These are phyloP conservation scores for Anthoscopus minutus DNA, from an alignment of 2,113 vertebrate species.

Conservation along the genomic window DNA sequence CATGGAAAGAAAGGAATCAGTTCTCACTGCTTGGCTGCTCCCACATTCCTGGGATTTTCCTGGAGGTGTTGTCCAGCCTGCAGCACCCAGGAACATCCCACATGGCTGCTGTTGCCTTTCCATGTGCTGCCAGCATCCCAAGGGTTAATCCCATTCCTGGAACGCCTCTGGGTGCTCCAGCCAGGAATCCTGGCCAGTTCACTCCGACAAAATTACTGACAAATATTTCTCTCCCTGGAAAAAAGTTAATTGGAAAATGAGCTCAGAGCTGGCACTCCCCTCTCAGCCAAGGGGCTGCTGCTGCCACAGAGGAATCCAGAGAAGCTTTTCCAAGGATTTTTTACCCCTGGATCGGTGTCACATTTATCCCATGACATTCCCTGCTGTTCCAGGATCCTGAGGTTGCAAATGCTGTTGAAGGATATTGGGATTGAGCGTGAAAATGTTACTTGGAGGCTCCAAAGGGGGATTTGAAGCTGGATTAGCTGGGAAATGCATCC, in stretches of 20 bases:
- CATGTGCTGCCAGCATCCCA: not conserved
- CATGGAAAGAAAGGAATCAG: rapidly evolving
- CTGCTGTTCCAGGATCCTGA: not conserved
- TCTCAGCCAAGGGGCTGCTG: not conserved
- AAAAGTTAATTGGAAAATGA: not conserved
- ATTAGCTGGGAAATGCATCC: not conserved
- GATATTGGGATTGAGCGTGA: not conserved
- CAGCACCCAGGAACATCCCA: not conserved
- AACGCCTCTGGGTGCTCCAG: not conserved
- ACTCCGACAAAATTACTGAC: not conserved
- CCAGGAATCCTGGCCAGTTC: not conserved
- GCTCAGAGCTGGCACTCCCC: not conserved
- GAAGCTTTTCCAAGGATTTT: not conserved
- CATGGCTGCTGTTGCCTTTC: not conserved
- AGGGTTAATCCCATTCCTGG: not conserved
- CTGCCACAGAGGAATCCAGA: not conserved
- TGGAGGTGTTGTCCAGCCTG: not conserved
- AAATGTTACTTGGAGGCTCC: not conserved
- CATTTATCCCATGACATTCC: rapidly evolving
- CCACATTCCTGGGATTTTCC: rapidly evolving
- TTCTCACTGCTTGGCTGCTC: rapidly evolving
- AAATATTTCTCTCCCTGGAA: not conserved
- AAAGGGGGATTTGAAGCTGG: not conserved
- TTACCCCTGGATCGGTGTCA: not conserved
- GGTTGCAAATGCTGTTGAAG: not conserved